Conservation (phyloP, 1,140 invertebrate genomes). For the Drosophila suzukii region DNA sequence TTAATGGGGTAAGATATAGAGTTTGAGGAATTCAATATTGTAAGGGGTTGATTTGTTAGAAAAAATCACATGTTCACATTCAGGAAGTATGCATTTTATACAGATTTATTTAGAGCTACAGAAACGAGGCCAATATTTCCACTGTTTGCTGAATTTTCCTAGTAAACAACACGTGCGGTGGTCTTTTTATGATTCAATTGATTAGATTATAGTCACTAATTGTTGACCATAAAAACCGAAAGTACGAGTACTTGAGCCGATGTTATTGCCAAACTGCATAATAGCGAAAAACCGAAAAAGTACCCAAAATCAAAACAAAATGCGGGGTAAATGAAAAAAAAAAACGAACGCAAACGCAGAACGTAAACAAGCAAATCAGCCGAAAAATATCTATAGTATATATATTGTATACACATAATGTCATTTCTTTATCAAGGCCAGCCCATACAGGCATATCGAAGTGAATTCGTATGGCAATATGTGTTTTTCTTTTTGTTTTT, state of each 20-base stretch:
- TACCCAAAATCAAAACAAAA: constrained; percentile 59
- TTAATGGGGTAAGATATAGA: background rate
- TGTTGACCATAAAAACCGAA: constrained; percentile 1
- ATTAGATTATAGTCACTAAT: constrained; percentile 25
- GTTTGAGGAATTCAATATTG: background rate
- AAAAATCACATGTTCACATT: background rate
- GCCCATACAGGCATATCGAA: constrained; percentile 29
- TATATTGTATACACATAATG: constrained; percentile 20
- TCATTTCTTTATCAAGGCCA: constrained; percentile 58
- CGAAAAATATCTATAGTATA: constrained; percentile 5
- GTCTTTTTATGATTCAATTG: constrained; percentile 1
- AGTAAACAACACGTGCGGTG: constrained; percentile 3
- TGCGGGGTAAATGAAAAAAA: constrained; percentile 28
- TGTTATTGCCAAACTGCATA: constrained; percentile 55
- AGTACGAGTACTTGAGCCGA: constrained; percentile 15
- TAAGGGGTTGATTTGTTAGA: background rate
- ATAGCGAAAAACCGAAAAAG: constrained; percentile 1
- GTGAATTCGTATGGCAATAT: constrained; percentile 18
- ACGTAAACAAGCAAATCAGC: constrained; percentile 63
- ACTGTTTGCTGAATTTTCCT: background rate
- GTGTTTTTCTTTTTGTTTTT: constrained; percentile 16
- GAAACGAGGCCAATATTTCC: background rate
- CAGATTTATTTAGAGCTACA: background rate
- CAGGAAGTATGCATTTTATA: background rate
- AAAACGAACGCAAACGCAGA: constrained; percentile 46